Evolutionary conservation across 2,888 invertebrate genomes (phyloP).

Genomic region (Lordiphosa fenestrarum): DNA sequence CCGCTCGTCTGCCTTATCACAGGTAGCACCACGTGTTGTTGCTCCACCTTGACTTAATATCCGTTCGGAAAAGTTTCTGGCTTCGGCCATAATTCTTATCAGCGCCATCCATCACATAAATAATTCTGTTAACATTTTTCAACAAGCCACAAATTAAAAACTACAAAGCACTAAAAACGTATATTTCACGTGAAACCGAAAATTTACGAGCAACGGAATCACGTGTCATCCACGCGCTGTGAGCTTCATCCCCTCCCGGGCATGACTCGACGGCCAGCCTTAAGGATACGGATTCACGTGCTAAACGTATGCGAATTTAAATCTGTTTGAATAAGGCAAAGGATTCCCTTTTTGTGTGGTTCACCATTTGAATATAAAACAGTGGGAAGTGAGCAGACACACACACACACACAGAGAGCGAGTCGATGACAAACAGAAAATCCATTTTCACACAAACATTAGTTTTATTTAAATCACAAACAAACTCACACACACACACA

Average conservation of each 20-base stretch:
- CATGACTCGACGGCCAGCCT: conserved; percentile 69
- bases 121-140: conserved; percentile 71
- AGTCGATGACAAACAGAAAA: conserved; percentile 76
- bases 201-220: conserved; percentile 80
- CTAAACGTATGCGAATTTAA: conserved; percentile 68
- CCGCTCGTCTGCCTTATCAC: conserved; percentile 35
- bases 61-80: conserved; percentile 44
- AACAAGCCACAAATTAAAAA: conserved; percentile 77
- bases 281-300: conserved; percentile 57
- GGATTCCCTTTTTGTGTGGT: conserved; percentile 51
- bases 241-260: conserved; percentile 34
- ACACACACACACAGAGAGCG: neutral
- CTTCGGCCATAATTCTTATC: conserved; percentile 60
- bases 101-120: conserved; percentile 67
- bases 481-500: conserved; percentile 38
- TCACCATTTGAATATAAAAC: conserved; percentile 72
- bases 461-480: conserved; percentile 71
- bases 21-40: conserved; percentile 48
- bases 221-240: conserved; percentile 81
- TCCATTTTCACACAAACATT: conserved; percentile 73
- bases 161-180: conserved; percentile 74
- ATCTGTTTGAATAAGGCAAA: conserved; percentile 46
- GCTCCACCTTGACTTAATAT: conserved; percentile 57
- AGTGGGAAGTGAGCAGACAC: conserved; percentile 46
- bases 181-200: conserved; percentile 51